phyloP scores from a whole-genome alignment of 2,113 vertebrate genomes.

The Cheirogaleus medius region DNA sequence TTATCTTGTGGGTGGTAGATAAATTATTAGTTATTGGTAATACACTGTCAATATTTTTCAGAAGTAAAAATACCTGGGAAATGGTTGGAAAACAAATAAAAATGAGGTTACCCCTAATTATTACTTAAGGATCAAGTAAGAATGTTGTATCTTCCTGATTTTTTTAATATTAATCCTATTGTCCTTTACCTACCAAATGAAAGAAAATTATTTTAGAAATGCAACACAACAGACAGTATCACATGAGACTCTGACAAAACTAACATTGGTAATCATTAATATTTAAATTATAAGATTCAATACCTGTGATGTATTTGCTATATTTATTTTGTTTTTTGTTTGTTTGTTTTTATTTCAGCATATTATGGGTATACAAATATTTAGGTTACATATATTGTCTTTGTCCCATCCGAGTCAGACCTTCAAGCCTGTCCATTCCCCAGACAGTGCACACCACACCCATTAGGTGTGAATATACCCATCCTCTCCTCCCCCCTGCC shows the following conservation, averaged over 20 bases:
- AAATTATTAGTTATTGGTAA: background rate
- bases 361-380: too few species aligned
- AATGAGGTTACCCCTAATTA: background rate
- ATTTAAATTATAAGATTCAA: background rate
- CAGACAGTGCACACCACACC: too few species aligned
- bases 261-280: background rate
- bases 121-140: background rate
- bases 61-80: background rate
- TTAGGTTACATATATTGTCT: too few species aligned
- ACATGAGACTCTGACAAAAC: background rate
- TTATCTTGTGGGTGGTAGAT: background rate
- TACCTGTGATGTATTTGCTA: background rate
- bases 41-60: background rate
- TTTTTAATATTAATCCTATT: background rate
- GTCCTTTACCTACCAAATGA: background rate
- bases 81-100: background rate
- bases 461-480: too few species aligned
- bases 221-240: background rate
- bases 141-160: background rate
- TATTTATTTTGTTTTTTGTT: background rate
- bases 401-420: too few species aligned
- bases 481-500: too few species aligned
- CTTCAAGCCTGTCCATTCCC: too few species aligned
- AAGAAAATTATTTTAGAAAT: conserved; percentile 9
- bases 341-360: too few species aligned